A percentile compares a stretch with the other conserved stretches of the same genome.
Evolutionary conservation across 2,797 vertebrate species (phyloP).

Genomic region (Channa striata): DNA sequence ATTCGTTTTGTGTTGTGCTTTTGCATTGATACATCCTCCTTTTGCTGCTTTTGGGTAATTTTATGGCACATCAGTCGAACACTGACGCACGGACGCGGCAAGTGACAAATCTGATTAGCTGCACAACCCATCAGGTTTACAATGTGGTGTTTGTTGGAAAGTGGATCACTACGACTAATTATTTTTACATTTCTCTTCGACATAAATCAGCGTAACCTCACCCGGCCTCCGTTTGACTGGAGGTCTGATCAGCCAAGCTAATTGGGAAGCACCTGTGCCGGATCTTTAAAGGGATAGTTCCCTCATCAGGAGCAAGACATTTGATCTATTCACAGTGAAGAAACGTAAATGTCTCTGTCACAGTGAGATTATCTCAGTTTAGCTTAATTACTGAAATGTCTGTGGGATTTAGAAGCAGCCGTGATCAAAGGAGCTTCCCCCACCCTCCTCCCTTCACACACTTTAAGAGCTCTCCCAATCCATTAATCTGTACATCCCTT

Average conservation of each 20-base stretch:
- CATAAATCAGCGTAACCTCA: not conserved
- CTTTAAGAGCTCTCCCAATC: slow-evolving; percentile 48
- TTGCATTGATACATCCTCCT: not conserved
- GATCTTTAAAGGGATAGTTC: not conserved
- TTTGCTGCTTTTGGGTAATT: not conserved
- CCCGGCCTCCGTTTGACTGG: not conserved
- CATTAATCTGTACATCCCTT: slow-evolving; percentile 47
- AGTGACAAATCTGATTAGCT: slow-evolving; percentile 19
- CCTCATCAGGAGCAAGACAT: not conserved
- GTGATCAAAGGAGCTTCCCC: slow-evolving; percentile 62
- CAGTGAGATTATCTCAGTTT: slow-evolving; percentile 58
- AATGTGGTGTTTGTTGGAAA: not conserved
- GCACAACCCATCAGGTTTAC: slow-evolving; percentile 10
- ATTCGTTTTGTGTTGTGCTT: slow-evolving; percentile 1
- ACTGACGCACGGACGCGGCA: not conserved
- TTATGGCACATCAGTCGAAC: too few species aligned
- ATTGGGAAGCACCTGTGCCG: slow-evolving; percentile 7
- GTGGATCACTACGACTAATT: not conserved
- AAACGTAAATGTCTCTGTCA: slow-evolving; percentile 36
- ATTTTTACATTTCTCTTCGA: too few species aligned
- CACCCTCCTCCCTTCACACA: slow-evolving; percentile 34
- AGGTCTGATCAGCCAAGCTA: slow-evolving; percentile 2
- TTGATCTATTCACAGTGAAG: not conserved
- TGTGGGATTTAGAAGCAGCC: slow-evolving; percentile 52
- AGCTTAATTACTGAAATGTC: slow-evolving; percentile 63